These are phyloP conservation scores for Bombus affinis DNA, from an alignment of 1,140 invertebrate genomes.

Conservation along the genomic window DNA sequence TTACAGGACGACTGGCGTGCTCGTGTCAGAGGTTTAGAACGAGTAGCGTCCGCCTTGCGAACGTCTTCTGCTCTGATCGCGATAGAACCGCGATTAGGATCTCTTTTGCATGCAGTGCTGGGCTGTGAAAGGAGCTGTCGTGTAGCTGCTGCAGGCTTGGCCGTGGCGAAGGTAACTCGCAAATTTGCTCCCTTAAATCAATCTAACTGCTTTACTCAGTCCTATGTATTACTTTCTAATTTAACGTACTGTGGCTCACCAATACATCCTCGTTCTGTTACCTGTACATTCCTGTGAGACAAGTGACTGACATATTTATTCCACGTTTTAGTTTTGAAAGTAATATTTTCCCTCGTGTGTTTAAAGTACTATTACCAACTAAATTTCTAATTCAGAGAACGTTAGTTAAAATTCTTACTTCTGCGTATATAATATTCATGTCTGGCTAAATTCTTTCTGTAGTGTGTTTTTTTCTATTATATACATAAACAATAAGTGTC, in stretches of 20 bases:
- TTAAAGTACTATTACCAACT: too few species aligned
- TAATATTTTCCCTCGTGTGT: too few species aligned
- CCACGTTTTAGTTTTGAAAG: too few species aligned
- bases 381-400: too few species aligned
- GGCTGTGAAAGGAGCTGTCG: slow-evolving; percentile 85
- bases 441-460: too few species aligned
- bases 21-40: slow-evolving; percentile 83
- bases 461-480: too few species aligned
- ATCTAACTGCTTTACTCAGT: slow-evolving; percentile 19
- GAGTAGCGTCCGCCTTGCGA: slow-evolving; percentile 83
- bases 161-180: slow-evolving; percentile 81
- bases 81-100: slow-evolving; percentile 85
- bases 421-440: too few species aligned
- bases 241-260: neutral
- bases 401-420: too few species aligned
- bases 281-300: too few species aligned
- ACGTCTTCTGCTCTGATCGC: slow-evolving; percentile 81
- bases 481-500: too few species aligned
- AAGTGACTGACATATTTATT: too few species aligned
- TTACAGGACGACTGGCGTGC: slow-evolving; percentile 84
- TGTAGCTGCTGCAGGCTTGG: slow-evolving; percentile 84
- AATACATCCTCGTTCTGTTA: neutral
- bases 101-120: slow-evolving; percentile 85
- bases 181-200: slow-evolving; percentile 40
- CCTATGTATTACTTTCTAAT: neutral